phyloP scores from a whole-genome alignment of 2,797 vertebrate genomes.

The Aulostomus chinensis region DNA sequence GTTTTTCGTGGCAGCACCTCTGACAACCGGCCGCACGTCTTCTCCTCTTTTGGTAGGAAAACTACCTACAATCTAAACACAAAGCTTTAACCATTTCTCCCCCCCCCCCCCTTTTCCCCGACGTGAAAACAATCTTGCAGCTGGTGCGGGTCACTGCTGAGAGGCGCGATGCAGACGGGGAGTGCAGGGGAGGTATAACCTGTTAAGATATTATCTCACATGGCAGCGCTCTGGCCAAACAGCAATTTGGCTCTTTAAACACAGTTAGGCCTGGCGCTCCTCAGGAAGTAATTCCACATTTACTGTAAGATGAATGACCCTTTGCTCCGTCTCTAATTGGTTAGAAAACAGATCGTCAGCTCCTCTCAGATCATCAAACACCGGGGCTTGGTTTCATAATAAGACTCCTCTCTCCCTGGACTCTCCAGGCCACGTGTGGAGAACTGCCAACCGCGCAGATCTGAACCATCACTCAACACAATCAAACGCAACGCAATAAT shows the following conservation, averaged over 20 bases:
- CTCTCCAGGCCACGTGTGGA: no score
- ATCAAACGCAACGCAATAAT: no score
- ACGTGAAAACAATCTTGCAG: conserved; percentile 17
- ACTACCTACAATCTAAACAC: no score
- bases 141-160: conserved; percentile 3
- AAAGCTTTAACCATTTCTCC: no score
- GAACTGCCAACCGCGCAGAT: no score
- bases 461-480: background rate
- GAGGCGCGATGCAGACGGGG: conserved; percentile 10
- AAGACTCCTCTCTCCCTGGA: background rate
- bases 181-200: conserved; percentile 26
- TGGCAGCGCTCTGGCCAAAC: conserved; percentile 22
- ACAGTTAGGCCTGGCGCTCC: conserved; percentile 38
- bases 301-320: conserved; percentile 63
- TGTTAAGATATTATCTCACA: conserved; percentile 28
- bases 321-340: conserved; percentile 56
- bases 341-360: conserved; percentile 53
- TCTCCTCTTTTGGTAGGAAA: no score
- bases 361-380: conserved; percentile 43
- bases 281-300: conserved; percentile 67
- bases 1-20: no score
- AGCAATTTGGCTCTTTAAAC: conserved; percentile 58
- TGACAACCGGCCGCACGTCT: no score
- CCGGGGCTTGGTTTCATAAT: conserved; percentile 17
- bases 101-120: no score